phyloP scores from a whole-genome alignment of 2,888 invertebrate genomes.

The Luperina nickerlii region DNA sequence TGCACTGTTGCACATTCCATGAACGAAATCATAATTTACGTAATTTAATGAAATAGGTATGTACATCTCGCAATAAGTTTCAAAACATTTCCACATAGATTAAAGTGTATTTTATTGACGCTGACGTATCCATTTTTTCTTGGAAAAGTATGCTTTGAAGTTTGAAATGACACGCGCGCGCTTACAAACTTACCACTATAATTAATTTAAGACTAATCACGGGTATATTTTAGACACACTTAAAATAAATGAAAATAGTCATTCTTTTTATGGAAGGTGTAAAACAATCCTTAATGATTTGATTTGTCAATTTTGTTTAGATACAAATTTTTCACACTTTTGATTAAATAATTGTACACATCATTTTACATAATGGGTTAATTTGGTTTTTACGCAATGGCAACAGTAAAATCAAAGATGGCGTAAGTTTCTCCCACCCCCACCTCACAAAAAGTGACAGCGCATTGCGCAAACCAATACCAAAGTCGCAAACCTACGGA shows the following conservation, averaged over 20 bases:
- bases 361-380: neutral
- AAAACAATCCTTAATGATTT: rapidly evolving
- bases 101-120: neutral
- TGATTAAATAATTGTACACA: neutral
- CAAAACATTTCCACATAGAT: slow-evolving; percentile 45
- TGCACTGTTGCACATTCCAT: neutral
- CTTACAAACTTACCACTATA: slow-evolving; percentile 28
- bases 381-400: slow-evolving; percentile 47
- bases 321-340: rapidly evolving
- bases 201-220: neutral
- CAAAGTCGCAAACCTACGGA: slow-evolving; percentile 71
- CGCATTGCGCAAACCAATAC: slow-evolving; percentile 84
- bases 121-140: slow-evolving; percentile 15
- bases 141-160: neutral
- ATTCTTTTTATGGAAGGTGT: rapidly evolving
- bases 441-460: slow-evolving; percentile 77
- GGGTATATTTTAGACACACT: neutral
- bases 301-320: neutral
- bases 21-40: slow-evolving; percentile 19
- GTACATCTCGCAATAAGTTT: slow-evolving; percentile 27
- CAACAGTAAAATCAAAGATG: slow-evolving; percentile 78
- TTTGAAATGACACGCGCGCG: slow-evolving; percentile 41
- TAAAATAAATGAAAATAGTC: neutral
- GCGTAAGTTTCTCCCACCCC: slow-evolving; percentile 70
- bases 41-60: slow-evolving; percentile 43